Conservation (phyloP, 2,888 invertebrate genomes). For the Drosophila mercatorum region DNA sequence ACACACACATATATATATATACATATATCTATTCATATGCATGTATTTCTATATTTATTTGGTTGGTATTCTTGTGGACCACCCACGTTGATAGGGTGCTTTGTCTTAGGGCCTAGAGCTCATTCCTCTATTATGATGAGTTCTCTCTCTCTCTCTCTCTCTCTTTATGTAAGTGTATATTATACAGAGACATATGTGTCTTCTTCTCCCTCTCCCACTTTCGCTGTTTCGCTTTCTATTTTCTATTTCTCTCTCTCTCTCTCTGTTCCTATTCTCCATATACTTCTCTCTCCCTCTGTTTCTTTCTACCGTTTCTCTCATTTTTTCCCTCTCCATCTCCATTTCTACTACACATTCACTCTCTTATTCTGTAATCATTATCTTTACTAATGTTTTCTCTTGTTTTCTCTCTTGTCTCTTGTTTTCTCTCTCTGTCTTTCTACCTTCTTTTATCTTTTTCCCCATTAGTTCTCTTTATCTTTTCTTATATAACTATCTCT, state of each 20-base stretch:
- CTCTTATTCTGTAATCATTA: too few species aligned
- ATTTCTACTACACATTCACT: too few species aligned
- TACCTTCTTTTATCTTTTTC: too few species aligned
- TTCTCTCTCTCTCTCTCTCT: background rate
- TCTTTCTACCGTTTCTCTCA: too few species aligned
- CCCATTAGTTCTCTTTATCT: background rate
- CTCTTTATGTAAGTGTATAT: too few species aligned
- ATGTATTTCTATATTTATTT: background rate
- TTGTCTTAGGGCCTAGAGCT: background rate
- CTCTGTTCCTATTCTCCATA: too few species aligned
- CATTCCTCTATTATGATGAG: background rate
- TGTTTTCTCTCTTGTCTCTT: too few species aligned
- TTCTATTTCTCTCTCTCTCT: background rate
- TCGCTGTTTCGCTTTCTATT: background rate
- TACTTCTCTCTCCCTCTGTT: background rate
- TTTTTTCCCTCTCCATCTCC: background rate
- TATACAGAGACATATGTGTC: too few species aligned
- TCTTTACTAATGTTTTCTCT: too few species aligned
- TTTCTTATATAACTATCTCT: too few species aligned
- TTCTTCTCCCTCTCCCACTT: too few species aligned
- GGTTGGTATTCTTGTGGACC: background rate
- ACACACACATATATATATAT: background rate
- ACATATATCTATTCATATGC: too few species aligned
- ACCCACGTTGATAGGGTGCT: background rate
- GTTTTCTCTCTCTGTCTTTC: background rate